Percentiles rank a stretch among this genome's conserved stretches.
Evolutionary conservation across 2,888 invertebrate genomes (phyloP).

Genomic region (Romanomermis culicivorax): DNA sequence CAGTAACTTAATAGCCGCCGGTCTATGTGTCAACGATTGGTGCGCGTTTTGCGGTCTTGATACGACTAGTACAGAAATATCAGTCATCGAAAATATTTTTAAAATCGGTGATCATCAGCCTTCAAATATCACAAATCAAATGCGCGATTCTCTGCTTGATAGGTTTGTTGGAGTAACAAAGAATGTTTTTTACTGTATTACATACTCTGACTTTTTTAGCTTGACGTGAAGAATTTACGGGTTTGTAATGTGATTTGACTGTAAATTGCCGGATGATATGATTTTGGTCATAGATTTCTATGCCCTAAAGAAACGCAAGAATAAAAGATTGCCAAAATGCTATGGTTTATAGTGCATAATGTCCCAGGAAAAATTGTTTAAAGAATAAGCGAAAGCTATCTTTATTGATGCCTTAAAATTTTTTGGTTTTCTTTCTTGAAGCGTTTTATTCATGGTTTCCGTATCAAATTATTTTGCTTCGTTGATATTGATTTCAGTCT

Average conservation of each 20-base stretch:
- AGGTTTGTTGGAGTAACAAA: slow-evolving; percentile 53
- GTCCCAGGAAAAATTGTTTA: too few relatives aligned
- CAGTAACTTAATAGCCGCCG: slow-evolving; percentile 80
- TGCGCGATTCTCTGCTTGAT: slow-evolving; percentile 82
- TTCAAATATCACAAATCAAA: slow-evolving; percentile 56
- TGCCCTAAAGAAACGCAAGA: too few relatives aligned
- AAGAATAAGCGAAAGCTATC: too few relatives aligned
- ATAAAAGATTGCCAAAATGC: too few relatives aligned
- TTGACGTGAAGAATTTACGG: too few relatives aligned
- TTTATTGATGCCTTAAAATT: background rate
- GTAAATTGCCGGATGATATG: too few relatives aligned
- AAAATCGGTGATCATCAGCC: slow-evolving; percentile 73
- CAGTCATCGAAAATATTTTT: slow-evolving; percentile 90
- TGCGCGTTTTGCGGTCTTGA: slow-evolving; percentile 87
- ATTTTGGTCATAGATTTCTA: too few relatives aligned
- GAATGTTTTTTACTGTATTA: too few relatives aligned
- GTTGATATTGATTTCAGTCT: background rate
- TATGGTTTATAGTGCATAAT: too few relatives aligned
- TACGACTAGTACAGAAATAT: slow-evolving; percentile 93
- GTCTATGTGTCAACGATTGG: slow-evolving; percentile 88
- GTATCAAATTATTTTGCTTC: background rate
- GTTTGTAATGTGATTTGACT: too few relatives aligned
- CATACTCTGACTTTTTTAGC: too few relatives aligned
- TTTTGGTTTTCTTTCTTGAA: background rate
- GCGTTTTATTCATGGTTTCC: background rate